Evolutionary conservation across 1,140 invertebrate species (phyloP).

Genomic region (Lasaia peninsularis): DNA sequence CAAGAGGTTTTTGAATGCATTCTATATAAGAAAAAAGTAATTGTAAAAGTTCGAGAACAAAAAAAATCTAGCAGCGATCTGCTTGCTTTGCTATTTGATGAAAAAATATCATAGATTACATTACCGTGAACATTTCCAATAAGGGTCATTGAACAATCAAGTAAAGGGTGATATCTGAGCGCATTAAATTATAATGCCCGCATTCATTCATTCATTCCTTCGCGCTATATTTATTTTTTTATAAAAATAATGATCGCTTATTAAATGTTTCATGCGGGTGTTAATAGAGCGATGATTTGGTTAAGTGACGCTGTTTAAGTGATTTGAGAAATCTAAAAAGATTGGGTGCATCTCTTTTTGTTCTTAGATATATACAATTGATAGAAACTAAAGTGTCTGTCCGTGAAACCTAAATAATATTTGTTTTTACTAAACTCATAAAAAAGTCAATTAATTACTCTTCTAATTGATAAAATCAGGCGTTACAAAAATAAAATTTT

Average conservation of each 20-base stretch:
- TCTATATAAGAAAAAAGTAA: too few relatives aligned
- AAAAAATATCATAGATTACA: not conserved
- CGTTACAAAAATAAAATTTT: too few relatives aligned
- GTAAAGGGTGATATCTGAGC: slow-evolving; percentile 9
- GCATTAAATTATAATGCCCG: slow-evolving; percentile 5
- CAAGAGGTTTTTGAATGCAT: too few relatives aligned
- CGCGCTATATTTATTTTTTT: slow-evolving; percentile 9
- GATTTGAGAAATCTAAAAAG: not conserved
- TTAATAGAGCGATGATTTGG: slow-evolving; percentile 6
- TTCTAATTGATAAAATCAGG: too few relatives aligned
- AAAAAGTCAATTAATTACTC: too few relatives aligned
- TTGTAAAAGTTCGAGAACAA: too few relatives aligned
- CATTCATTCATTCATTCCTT: slow-evolving; percentile 7
- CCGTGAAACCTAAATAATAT: too few relatives aligned
- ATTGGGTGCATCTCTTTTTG: not conserved
- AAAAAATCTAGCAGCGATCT: too few relatives aligned
- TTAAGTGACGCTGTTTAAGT: not conserved
- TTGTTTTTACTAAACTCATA: too few relatives aligned
- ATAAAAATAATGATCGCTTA: slow-evolving; percentile 7
- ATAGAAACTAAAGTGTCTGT: too few relatives aligned
- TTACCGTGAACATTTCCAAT: not conserved
- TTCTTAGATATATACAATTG: too few relatives aligned
- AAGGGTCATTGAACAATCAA: slow-evolving; percentile 2
- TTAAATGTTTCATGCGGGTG: slow-evolving; percentile 5
- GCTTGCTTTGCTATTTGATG: too few relatives aligned